Evolutionary conservation across 2,888 invertebrate species (phyloP), one percentile per base, ranked within the genome.

Genomic region (Drosophila affinis): DNA sequence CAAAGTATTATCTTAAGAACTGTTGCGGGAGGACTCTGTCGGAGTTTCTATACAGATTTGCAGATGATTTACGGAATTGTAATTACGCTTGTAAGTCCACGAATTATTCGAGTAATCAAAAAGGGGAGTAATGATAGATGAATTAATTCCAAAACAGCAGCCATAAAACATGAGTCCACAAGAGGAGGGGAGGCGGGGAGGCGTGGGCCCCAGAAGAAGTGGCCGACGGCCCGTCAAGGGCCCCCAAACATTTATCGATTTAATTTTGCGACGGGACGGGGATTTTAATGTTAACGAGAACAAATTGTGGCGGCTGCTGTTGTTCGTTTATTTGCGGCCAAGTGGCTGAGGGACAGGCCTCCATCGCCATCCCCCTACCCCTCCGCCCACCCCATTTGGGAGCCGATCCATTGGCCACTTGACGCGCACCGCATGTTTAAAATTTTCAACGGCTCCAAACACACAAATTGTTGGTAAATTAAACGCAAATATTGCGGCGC

Each of bases 381-480:
- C 9, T 6, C 34, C 27, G 14, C 18, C 14, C 44, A 17, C 17
- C 48, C 45, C 24, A 17, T 4, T 4, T 34, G n/a, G 17, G 27
- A 44, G 56, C 63, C 67, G 46, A 57, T 49, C 62, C 64, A 72
- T 59, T 57, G 75, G 62, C 75, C 76, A 76, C 76, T 75, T 75
- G 76, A 76, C 67, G 75, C 62, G 74, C 63, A 60, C 74, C 72
- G 75, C 76, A 76, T 77, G 77, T 62, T 73, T 63, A 58, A 77
- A 76, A 77, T 76, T 76, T 77, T 59, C 77, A 72, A 49, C 65
- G 65, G 65, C 62, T 65, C 46, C 57, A 57, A 76, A 77, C 61
- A 74, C 76, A 77, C 76, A 77, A 76, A 76, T 76, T 76, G 78
- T 77, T 76, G 76, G 76, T 76, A 76, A 76, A 76, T 76, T 76